phyloP scores from a whole-genome alignment of 2,888 invertebrate genomes.

The Cephus runcator region DNA sequence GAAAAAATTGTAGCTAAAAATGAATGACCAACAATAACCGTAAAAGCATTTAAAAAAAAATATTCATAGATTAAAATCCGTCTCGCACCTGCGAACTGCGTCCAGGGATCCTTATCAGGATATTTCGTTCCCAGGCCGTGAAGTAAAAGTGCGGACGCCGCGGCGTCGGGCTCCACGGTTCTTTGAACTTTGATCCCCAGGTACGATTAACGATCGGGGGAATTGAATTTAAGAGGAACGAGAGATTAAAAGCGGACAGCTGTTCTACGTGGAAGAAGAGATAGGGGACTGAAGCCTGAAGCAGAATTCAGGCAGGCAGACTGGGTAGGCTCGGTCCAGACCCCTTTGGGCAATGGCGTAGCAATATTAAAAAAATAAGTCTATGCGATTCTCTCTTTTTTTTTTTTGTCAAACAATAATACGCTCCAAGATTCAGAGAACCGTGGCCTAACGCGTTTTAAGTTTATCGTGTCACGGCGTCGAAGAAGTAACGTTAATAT shows the following conservation, averaged over 20 bases:
- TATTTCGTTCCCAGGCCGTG: not conserved
- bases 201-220: conserved; percentile 13
- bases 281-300: not conserved
- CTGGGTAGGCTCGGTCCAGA: not conserved
- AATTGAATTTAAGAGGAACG: conserved; percentile 22
- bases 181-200: conserved; percentile 9
- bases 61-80: not conserved
- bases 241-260: conserved; percentile 22
- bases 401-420: not conserved
- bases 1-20: not conserved
- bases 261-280: conserved; percentile 22
- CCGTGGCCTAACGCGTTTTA: not conserved
- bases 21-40: not conserved
- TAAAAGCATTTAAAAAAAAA: not conserved
- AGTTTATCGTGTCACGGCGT: not conserved
- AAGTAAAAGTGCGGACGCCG: not conserved
- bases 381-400: too few species aligned
- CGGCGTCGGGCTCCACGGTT: not conserved
- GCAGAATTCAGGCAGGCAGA: not conserved
- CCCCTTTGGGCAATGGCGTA: not conserved
- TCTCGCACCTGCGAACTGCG: not conserved
- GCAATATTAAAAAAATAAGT: not conserved
- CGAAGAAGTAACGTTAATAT: too few species aligned
- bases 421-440: not conserved
- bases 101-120: not conserved